Conservation (phyloP, 2,113 vertebrate species). For the Cololabis saira region DNA sequence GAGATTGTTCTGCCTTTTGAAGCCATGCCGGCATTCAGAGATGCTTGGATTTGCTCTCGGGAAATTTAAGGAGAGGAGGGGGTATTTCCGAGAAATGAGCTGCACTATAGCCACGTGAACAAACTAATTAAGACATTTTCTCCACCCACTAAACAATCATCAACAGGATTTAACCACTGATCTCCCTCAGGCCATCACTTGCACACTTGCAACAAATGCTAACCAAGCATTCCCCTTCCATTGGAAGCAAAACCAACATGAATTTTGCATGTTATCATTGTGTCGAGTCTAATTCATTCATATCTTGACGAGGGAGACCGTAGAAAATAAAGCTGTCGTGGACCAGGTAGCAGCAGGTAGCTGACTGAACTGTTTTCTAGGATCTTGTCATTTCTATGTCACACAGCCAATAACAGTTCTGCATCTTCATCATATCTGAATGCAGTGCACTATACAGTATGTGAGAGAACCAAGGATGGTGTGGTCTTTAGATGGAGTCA, state of each 20-base stretch:
- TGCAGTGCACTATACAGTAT: background rate
- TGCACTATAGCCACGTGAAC: constrained; percentile 44
- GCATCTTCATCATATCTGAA: constrained; percentile 1
- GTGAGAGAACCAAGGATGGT: background rate
- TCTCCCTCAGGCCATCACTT: constrained; percentile 45
- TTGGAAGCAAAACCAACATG: constrained; percentile 37
- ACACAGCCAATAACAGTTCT: constrained; percentile 17
- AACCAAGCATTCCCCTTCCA: constrained; percentile 51
- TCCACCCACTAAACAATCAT: constrained; percentile 68
- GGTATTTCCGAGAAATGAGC: constrained; percentile 29
- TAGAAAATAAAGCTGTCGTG: constrained; percentile 18
- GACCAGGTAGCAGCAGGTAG: constrained; percentile 5
- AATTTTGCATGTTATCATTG: constrained; percentile 14
- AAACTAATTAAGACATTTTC: constrained; percentile 75
- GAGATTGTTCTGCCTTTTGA: constrained; percentile 42
- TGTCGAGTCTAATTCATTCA: constrained; percentile 37
- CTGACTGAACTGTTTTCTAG: constrained; percentile 30
- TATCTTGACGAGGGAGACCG: constrained; percentile 26
- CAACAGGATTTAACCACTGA: constrained; percentile 55
- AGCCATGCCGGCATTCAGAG: constrained; percentile 41
- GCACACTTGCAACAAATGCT: constrained; percentile 35
- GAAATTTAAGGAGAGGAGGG: constrained; percentile 21
- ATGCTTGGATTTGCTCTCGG: constrained; percentile 25
- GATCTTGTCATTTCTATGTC: constrained; percentile 11
- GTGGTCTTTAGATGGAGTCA: background rate